phyloP scores from a whole-genome alignment of 2,113 vertebrate species.

The Lates calcarifer region DNA sequence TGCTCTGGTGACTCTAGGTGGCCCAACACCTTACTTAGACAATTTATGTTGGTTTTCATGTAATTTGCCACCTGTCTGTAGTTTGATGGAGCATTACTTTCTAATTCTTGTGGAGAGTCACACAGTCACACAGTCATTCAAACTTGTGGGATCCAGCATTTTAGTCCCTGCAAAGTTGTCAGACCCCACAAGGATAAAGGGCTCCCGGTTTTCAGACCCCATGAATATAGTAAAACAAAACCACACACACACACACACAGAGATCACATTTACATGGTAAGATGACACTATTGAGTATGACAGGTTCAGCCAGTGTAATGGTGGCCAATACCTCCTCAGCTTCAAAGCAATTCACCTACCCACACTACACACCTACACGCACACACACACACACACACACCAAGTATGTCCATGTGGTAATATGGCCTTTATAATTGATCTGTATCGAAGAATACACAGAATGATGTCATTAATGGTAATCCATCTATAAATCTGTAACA shows the following conservation, averaged over 20 bases:
- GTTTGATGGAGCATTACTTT: neutral
- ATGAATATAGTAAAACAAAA: too few relatives aligned
- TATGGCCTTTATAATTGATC: neutral
- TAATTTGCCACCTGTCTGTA: too few relatives aligned
- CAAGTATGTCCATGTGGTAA: neutral
- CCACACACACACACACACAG: slow-evolving; percentile 22
- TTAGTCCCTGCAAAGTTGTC: too few relatives aligned
- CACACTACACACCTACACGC: neutral
- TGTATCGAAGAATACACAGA: neutral
- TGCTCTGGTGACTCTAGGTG: too few relatives aligned
- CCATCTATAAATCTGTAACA: too few relatives aligned
- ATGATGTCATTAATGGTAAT: neutral
- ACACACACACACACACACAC: neutral
- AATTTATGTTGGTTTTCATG: too few relatives aligned
- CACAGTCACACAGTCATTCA: slow-evolving; percentile 17
- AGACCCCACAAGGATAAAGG: too few relatives aligned
- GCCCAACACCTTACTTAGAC: too few relatives aligned
- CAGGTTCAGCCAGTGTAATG: slow-evolving; percentile 53
- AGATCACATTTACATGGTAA: neutral
- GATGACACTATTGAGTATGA: slow-evolving; percentile 38
- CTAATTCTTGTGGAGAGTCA: neutral
- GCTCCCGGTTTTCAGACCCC: too few relatives aligned
- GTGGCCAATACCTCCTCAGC: neutral
- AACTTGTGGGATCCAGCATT: too few relatives aligned
- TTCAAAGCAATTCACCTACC: neutral